Base-by-base conservation (phyloP, 1,140 invertebrate species). In the Tetramorium alpestre region DNA sequence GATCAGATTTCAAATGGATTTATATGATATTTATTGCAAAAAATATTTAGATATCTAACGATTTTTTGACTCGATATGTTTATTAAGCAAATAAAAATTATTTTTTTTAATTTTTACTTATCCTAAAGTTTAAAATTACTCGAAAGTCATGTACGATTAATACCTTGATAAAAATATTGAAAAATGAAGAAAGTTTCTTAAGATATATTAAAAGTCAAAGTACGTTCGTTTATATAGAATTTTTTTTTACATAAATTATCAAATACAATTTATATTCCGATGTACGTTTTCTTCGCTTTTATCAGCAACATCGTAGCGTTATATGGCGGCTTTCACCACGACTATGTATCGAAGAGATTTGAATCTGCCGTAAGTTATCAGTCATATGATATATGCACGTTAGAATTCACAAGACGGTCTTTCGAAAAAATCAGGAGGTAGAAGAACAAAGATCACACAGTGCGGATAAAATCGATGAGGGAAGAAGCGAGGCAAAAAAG, bases 391-490 rank as follows among this genome's bases (percentile, higher is more conserved):
- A 77, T 44, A 38, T 28, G n/a, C 22, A 33, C n/a, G 13, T 7
- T 56, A 41, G 6, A 5, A 54, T 33, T 75, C 44, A 41, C 41
- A 69, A 69, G 65, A 3, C 3, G 60, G 11, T 13, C n/a, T n/a
- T 16, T 64, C 62, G 69, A 38, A 25, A 76, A 22, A 25, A 73
- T 51, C 86, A 58, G 5, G 18, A 47, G 33, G 1, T 6, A 6
- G 25, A 44, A 72, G 22, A 56, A 73, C 11, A 25, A 73, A 90
- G 88, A 91, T 88, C 89, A 67, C 64, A 54, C 49, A 38, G 60
- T 49, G 41, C 65, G 90, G 90, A 93, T 93, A 92, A 93, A 90
- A 90, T 92, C 70, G 75, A 41, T 6, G 69, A 84, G 73, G 54
- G 33, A 58, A 73, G n/a, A 70, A 38, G n/a, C 28, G 38, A 85